Percentiles rank a stretch among this genome's conserved stretches.
Conservation (phyloP, 37 sponge, comb jelly and placozoan genomes). For the Spongia lamella region DNA sequence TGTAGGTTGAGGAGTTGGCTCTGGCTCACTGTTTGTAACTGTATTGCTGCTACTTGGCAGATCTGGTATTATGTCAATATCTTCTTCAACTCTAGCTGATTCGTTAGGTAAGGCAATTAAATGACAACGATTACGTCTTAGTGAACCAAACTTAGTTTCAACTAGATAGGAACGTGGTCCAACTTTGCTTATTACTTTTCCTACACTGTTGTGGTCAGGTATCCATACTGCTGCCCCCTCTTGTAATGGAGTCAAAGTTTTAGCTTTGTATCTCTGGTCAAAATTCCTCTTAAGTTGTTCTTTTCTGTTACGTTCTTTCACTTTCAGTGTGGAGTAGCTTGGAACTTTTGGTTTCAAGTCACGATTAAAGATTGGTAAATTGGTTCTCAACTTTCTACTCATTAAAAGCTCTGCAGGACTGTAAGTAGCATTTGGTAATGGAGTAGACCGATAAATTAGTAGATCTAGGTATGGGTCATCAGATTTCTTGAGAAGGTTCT, state of each 20-base stretch:
- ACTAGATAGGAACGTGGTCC: not conserved
- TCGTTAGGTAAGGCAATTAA: not conserved
- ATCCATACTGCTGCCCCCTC: not conserved
- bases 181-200: not conserved
- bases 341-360: not conserved
- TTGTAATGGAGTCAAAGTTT: not conserved
- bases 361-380: not conserved
- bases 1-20: no score
- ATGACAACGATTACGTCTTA: not conserved
- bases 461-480: constrained; percentile 3
- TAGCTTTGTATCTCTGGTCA: not conserved
- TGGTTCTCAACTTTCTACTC: constrained; percentile 2
- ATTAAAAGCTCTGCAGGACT: constrained; percentile 15
- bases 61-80: no score
- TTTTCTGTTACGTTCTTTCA: not conserved
- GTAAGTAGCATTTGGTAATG: not conserved
- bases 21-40: no score
- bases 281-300: not conserved
- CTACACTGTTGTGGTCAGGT: not conserved
- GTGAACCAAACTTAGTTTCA: not conserved
- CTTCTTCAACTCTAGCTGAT: no score
- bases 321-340: not conserved
- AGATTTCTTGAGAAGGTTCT: not conserved
- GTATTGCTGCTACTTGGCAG: no score
- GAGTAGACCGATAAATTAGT: constrained; percentile 2